Evolutionary conservation across 2,797 vertebrate species (phyloP).

Genomic region (Fistularia commersonii): DNA sequence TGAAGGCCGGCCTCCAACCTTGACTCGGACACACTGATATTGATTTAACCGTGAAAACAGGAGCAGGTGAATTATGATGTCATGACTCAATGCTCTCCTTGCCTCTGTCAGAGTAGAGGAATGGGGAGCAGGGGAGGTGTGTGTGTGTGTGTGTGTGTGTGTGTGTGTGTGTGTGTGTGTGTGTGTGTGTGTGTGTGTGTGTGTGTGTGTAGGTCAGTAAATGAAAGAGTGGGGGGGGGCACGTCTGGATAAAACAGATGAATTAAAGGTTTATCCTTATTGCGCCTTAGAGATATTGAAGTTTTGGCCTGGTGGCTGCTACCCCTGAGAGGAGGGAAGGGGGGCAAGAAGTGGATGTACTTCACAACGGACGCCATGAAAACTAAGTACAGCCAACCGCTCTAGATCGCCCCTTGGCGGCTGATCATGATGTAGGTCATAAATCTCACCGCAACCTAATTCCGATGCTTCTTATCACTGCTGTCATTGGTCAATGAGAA

Average conservation of each 20-base stretch:
- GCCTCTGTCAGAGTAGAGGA: constrained; percentile 69
- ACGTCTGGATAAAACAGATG: constrained; percentile 53
- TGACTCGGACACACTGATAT: constrained; percentile 77
- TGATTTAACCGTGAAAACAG: constrained; percentile 78
- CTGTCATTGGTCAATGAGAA: no score
- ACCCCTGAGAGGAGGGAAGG: constrained; percentile 2
- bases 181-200: background rate
- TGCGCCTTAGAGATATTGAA: constrained; percentile 50
- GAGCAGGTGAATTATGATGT: constrained; percentile 77
- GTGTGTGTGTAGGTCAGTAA: constrained; percentile 36
- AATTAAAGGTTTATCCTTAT: constrained; percentile 62
- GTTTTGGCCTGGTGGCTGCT: constrained; percentile 42
- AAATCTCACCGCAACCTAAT: no score
- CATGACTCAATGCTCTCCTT: constrained; percentile 74
- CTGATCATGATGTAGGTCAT: no score
- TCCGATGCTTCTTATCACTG: no score
- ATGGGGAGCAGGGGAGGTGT: constrained; percentile 12
- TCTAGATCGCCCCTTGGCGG: no score
- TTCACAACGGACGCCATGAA: no score
- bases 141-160: background rate
- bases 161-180: background rate
- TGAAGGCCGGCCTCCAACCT: constrained; percentile 71
- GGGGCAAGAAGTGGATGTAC: no score
- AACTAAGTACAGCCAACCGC: no score
- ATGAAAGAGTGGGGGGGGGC: constrained; percentile 39